phyloP scores from a whole-genome alignment of 1,140 invertebrate genomes.

The Centruroides sculpturatus region DNA sequence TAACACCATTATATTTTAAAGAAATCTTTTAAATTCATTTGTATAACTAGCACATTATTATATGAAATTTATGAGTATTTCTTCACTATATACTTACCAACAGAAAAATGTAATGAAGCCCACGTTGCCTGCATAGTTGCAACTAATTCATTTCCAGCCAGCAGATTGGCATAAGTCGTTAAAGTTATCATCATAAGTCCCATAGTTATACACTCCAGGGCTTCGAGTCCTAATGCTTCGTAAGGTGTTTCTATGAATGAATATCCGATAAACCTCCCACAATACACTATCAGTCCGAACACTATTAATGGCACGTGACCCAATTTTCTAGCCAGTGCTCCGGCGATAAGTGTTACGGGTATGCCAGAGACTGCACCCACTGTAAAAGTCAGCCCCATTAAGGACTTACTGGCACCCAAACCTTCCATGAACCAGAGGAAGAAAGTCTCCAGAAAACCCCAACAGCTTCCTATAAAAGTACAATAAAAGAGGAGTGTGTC shows the following conservation, averaged over 20 bases:
- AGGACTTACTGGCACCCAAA: slow-evolving; percentile 52
- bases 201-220: slow-evolving; percentile 62
- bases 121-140: slow-evolving; percentile 66
- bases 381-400: slow-evolving; percentile 70
- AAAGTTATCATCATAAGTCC: slow-evolving; percentile 62
- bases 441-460: slow-evolving; percentile 72
- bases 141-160: slow-evolving; percentile 58
- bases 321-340: slow-evolving; percentile 54
- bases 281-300: slow-evolving; percentile 57
- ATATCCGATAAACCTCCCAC: slow-evolving; percentile 56
- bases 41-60: background rate
- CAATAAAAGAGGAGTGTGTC: slow-evolving; percentile 29
- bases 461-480: slow-evolving; percentile 39
- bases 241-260: slow-evolving; percentile 63
- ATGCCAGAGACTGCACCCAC: slow-evolving; percentile 59
- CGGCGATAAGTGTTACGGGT: slow-evolving; percentile 55
- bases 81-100: slow-evolving; percentile 40
- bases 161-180: slow-evolving; percentile 59
- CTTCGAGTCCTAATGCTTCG: slow-evolving; percentile 61
- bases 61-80: background rate
- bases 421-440: slow-evolving; percentile 70
- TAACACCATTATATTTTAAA: too few relatives aligned
- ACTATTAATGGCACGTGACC: slow-evolving; percentile 67
- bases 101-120: slow-evolving; percentile 60
- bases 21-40: too few relatives aligned